These are phyloP conservation scores for Cotesia chilonis DNA, from an alignment of 1,140 invertebrate genomes.

Conservation along the genomic window DNA sequence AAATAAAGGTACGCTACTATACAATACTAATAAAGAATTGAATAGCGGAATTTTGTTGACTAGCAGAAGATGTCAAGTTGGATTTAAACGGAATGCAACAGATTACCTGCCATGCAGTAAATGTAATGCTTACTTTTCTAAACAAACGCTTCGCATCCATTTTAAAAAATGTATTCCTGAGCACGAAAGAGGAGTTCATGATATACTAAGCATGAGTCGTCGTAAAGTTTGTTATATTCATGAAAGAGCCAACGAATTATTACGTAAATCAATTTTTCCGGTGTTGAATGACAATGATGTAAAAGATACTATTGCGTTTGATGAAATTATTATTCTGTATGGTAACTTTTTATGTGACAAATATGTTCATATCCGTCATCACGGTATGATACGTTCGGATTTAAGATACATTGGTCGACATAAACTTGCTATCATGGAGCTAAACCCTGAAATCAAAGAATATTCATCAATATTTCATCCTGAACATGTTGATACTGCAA, in stretches of 20 bases:
- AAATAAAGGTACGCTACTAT: slow-evolving; percentile 16
- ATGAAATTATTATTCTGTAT: no score
- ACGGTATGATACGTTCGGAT: slow-evolving; percentile 40
- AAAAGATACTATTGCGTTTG: no score
- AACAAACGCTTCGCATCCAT: slow-evolving; percentile 16
- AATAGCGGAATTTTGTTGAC: slow-evolving; percentile 26
- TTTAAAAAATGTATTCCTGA: slow-evolving; percentile 4
- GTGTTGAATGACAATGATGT: no score
- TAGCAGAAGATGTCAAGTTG: slow-evolving; percentile 16
- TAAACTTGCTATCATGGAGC: slow-evolving; percentile 33
- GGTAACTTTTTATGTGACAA: no score
- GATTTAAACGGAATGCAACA: not conserved
- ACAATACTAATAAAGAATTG: slow-evolving; percentile 36
- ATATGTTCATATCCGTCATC: slow-evolving; percentile 24
- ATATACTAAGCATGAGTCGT: no score
- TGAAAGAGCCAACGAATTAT: no score
- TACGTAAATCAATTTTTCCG: no score
- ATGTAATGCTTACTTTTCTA: slow-evolving; percentile 12
- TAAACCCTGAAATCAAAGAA: slow-evolving; percentile 30
- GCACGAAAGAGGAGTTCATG: not conserved
- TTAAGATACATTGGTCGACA: slow-evolving; percentile 40
- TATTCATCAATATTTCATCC: slow-evolving; percentile 39
- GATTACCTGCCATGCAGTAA: slow-evolving; percentile 12
- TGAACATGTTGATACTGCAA: slow-evolving; percentile 28
- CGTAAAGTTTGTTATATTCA: no score